Percentiles rank a stretch among this genome's conserved stretches.
Evolutionary conservation across 2,888 invertebrate species (phyloP).

Genomic region (Nomada goodeniana): DNA sequence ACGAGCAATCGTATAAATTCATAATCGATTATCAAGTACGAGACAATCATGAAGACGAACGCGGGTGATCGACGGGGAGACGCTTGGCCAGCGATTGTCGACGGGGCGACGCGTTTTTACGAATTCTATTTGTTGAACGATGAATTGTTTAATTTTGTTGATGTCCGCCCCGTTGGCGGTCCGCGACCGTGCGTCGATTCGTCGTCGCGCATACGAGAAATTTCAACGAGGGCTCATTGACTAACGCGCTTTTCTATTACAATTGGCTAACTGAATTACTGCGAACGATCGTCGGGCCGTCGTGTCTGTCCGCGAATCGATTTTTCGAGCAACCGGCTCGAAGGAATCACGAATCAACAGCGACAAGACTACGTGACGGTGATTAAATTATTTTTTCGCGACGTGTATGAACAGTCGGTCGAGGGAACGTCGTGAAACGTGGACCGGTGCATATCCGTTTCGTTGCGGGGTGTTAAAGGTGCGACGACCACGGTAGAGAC

Average conservation of each 20-base stretch:
- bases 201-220: constrained; percentile 49
- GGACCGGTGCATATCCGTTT: background rate
- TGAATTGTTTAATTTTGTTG: constrained; percentile 82
- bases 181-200: constrained; percentile 26
- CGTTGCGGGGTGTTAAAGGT: constrained; percentile 2
- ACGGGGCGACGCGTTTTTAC: constrained; percentile 62
- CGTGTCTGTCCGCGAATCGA: constrained; percentile 26
- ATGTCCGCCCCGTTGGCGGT: constrained; percentile 48
- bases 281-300: background rate
- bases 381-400: constrained; percentile 45
- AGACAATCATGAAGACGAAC: constrained; percentile 67
- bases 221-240: constrained; percentile 41
- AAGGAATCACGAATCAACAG: constrained; percentile 11
- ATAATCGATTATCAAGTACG: constrained; percentile 66
- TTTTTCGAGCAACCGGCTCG: background rate
- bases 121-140: constrained; percentile 79
- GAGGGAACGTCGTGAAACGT: background rate
- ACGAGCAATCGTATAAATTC: constrained; percentile 45
- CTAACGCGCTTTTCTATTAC: background rate
- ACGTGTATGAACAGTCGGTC: constrained; percentile 1
- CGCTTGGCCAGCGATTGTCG: constrained; percentile 17
- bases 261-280: background rate
- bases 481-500: background rate
- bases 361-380: background rate
- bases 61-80: constrained; percentile 31